Base-by-base conservation (phyloP, 1,140 invertebrate genomes). In the Drosophila aff. region DNA sequence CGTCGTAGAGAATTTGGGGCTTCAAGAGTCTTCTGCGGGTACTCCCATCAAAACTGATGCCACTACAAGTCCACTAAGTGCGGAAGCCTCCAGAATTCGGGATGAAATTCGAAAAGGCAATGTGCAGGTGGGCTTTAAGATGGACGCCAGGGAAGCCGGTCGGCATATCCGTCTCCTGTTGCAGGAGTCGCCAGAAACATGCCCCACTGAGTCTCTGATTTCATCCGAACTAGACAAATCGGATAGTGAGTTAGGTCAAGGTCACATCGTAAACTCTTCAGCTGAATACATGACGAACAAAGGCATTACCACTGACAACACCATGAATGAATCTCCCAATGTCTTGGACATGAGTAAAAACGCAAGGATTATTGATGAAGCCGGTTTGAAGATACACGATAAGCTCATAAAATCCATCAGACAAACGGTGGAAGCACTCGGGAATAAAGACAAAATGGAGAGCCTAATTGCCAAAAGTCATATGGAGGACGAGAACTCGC, bases 371-470 rank as follows among this genome's bases (percentile, higher is more conserved):
- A 23, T 9, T 11, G n/a, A 40, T 3, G 40, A 36, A 9, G 2
- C 16, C 15, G 15, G 28, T 28, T 21, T 36, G 3, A 41, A 67
- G 15, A 40, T 13, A 21, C 62, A 67, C 1, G 38, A 71, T 5
- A 36, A 38, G 53, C 67, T 71, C 4, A 67, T 71, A 38, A 67
- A 53, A 31, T 71, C 67, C 3, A 71, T 71, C 7, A 66, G 60
- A 16, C 23, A 67, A 36, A 67, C 62, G 8, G 38, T 71, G 8
- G 28, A 46, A 6, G 63, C 62, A 1, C 49, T 68, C 0, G 67
- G 33, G 3, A 43, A 57, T 38, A 55, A 40, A 40, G 33, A 46
- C 3, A 31, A 53, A 44, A 53, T 68, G 47, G 63, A 67, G 7
- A 66, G 18, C n/a, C 13, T 66, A 11, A 36, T 67, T 9, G 28